phyloP scores from a whole-genome alignment of 2,888 invertebrate genomes.

The Eupithecia dodoneata region DNA sequence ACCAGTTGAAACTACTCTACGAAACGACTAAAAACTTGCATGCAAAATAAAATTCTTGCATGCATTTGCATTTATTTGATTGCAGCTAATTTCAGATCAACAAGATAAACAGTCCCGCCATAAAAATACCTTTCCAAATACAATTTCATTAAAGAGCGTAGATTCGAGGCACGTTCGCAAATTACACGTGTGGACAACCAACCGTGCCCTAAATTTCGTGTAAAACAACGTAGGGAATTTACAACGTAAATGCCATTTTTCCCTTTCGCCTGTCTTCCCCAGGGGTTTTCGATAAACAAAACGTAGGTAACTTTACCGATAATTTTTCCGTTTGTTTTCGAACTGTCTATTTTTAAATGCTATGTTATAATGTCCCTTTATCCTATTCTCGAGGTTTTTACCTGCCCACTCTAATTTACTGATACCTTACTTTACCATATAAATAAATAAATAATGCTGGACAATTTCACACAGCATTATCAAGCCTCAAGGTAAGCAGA shows the following conservation, averaged over 20 bases:
- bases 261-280: conserved; percentile 49
- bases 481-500: too few relatives aligned
- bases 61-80: conserved; percentile 9
- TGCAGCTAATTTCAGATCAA: conserved; percentile 20
- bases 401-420: not conserved
- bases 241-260: conserved; percentile 50
- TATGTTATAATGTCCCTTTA: not conserved
- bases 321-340: conserved; percentile 53
- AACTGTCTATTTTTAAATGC: conserved; percentile 8
- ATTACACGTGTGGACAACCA: conserved; percentile 50
- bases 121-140: conserved; percentile 32
- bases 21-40: not conserved
- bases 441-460: too few relatives aligned
- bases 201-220: conserved; percentile 45
- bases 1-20: not conserved
- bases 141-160: conserved; percentile 45
- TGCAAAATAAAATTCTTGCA: conserved; percentile 12
- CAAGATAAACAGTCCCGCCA: conserved; percentile 16
- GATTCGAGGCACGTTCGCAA: conserved; percentile 45
- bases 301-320: conserved; percentile 61
- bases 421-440: not conserved
- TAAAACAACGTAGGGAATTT: conserved; percentile 39
- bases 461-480: too few relatives aligned
- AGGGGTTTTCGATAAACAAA: conserved; percentile 63
- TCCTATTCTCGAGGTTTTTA: not conserved